Evolutionary conservation across 2,113 vertebrate species (phyloP).

Genomic region (Nycticebus coucang): DNA sequence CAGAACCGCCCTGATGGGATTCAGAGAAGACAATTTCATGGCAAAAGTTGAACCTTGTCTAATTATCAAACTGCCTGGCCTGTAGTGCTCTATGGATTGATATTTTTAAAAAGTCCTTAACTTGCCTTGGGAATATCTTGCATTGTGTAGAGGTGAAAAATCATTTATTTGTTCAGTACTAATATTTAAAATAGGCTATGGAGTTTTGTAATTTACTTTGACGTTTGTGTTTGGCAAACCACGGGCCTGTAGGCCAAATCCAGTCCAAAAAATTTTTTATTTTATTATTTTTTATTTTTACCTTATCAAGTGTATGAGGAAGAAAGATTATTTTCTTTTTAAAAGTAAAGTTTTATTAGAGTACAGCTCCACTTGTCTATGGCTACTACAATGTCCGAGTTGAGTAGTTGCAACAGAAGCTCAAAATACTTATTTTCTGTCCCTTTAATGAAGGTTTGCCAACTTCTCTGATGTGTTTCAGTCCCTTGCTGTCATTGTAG

Average conservation of each 20-base stretch:
- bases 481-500: neutral
- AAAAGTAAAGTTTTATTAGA: constrained; percentile 28
- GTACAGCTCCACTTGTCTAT: neutral
- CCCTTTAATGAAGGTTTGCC: neutral
- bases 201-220: neutral
- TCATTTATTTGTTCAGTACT: neutral
- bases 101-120: neutral
- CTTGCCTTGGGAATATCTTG: neutral
- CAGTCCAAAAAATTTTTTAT: neutral
- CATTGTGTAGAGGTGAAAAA: neutral
- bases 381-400: neutral
- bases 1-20: neutral
- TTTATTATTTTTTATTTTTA: neutral
- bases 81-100: neutral
- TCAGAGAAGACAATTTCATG: neutral
- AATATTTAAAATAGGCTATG: neutral
- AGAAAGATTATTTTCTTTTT: neutral
- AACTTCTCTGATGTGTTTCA: neutral
- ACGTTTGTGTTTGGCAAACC: constrained; percentile 3
- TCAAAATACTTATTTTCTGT: neutral
- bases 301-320: no score
- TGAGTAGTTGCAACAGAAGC: neutral
- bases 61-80: neutral
- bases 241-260: neutral
- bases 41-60: neutral